Percentiles rank a stretch among this genome's conserved stretches.
Evolutionary conservation across 2,113 vertebrate genomes (phyloP).

Genomic region (Balaenoptera acutorostrata): DNA sequence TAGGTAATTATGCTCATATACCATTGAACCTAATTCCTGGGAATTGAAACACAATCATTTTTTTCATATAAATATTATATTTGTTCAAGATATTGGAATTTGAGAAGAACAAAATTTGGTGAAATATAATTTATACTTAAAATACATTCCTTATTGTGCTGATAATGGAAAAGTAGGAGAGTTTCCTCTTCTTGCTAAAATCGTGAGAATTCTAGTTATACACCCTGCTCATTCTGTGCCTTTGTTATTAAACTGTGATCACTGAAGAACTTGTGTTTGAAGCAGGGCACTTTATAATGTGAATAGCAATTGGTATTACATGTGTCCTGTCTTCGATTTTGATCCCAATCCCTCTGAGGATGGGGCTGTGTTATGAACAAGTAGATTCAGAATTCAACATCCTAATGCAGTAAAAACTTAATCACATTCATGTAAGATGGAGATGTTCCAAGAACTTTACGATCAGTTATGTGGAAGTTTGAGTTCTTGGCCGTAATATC

Average conservation of each 20-base stretch:
- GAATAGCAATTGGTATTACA: neutral
- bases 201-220: slow-evolving; percentile 9
- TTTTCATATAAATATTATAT: slow-evolving; percentile 11
- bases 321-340: neutral
- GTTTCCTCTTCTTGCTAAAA: neutral
- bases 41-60: slow-evolving; percentile 3
- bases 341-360: neutral
- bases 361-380: neutral
- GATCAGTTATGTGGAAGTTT: neutral
- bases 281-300: neutral
- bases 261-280: neutral
- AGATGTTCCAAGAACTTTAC: neutral
- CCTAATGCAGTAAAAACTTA: neutral
- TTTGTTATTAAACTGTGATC: neutral
- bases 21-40: neutral
- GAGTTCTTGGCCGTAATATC: neutral
- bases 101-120: neutral
- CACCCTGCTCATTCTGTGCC: neutral
- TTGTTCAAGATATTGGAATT: slow-evolving; percentile 19
- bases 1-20: neutral
- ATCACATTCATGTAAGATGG: neutral
- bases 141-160: neutral
- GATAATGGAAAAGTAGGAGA: neutral
- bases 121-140: slow-evolving; percentile 22
- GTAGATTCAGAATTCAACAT: neutral